phyloP scores from a whole-genome alignment of 1,140 invertebrate species.

The Magallana gigas region DNA sequence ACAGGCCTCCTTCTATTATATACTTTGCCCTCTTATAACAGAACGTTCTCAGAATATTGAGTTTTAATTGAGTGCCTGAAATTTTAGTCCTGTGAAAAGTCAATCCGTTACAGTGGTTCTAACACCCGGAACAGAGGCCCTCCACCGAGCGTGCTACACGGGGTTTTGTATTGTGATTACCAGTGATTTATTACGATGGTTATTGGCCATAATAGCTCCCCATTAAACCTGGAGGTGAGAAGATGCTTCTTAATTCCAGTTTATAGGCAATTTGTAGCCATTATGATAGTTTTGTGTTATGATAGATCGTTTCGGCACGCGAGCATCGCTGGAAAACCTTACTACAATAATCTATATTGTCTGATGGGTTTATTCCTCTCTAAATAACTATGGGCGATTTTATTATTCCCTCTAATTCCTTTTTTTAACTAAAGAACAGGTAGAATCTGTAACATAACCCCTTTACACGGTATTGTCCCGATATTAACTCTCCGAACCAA shows the following conservation, averaged over 20 bases:
- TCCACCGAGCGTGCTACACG: neutral
- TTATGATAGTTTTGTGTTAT: constrained; percentile 26
- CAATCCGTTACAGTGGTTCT: neutral
- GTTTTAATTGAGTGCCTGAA: constrained; percentile 9
- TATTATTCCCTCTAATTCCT: neutral
- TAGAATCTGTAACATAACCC: neutral
- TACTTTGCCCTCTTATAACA: neutral
- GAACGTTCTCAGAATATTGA: neutral
- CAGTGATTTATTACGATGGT: constrained; percentile 18
- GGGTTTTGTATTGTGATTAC: neutral
- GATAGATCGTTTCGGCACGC: constrained; percentile 46
- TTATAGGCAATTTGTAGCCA: constrained; percentile 47
- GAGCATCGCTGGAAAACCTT: neutral
- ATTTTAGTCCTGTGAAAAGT: neutral
- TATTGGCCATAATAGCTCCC: constrained; percentile 37
- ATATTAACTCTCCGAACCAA: neutral
- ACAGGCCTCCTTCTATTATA: neutral
- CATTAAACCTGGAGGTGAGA: constrained; percentile 37
- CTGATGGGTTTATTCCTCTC: neutral
- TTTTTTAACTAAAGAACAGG: neutral
- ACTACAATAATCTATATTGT: neutral
- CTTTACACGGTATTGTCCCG: neutral
- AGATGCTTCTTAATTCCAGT: constrained; percentile 45
- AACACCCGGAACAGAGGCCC: neutral
- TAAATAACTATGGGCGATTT: neutral